Conservation (phyloP, 2,113 vertebrate species). For the Passer montanus region DNA sequence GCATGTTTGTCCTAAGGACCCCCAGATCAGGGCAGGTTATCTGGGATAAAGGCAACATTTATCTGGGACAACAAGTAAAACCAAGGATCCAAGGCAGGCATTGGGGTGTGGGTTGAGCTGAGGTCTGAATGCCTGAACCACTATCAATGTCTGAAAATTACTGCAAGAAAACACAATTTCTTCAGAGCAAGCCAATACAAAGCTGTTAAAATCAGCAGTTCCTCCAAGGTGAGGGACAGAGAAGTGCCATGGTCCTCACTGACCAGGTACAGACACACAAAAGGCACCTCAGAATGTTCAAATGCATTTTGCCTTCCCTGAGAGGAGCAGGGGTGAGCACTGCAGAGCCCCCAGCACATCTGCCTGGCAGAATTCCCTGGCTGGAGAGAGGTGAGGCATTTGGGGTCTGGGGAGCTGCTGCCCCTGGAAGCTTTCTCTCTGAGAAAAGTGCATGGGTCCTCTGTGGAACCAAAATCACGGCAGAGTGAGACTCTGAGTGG, state of each 20-base stretch:
- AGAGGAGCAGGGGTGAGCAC: not conserved
- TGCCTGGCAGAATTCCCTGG: not conserved
- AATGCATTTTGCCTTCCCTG: not conserved
- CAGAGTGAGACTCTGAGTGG: not conserved
- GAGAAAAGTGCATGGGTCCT: accelerated
- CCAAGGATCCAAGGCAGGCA: not conserved
- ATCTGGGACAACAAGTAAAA: not conserved
- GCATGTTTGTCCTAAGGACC: not conserved
- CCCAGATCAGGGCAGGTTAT: not conserved
- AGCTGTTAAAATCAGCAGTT: not conserved
- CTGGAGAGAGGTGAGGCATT: not conserved
- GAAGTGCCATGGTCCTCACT: accelerated
- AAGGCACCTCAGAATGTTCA: not conserved
- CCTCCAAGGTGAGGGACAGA: not conserved
- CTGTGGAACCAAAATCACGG: accelerated
- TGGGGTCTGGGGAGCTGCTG: not conserved
- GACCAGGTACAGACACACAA: not conserved
- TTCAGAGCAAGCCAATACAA: not conserved
- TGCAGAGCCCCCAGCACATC: accelerated
- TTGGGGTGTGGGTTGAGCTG: not conserved
- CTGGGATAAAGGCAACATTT: not conserved
- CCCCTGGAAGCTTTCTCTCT: not conserved
- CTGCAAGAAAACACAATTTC: not conserved
- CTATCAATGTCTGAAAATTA: not conserved
- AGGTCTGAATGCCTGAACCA: not conserved